Evolutionary conservation across 2,797 vertebrate genomes (phyloP).

Genomic region (Orientallactaga sibirica): DNA sequence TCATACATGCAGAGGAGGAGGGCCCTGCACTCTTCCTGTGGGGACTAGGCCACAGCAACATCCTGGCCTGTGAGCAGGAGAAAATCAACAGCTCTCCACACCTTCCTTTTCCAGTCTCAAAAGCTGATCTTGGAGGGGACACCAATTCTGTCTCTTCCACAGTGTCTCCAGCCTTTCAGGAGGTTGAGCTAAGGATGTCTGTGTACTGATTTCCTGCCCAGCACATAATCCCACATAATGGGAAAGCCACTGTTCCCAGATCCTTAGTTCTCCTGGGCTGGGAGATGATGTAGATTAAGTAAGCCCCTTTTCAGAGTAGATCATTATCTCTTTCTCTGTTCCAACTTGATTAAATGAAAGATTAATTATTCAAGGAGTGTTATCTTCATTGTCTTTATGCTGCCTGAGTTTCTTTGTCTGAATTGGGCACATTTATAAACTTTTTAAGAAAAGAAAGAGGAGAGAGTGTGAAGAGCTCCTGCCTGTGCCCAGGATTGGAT

Average conservation of each 20-base stretch:
- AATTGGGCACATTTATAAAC: no score
- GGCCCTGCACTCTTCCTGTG: background rate
- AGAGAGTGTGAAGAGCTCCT: no score
- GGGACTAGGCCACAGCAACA: rapidly evolving
- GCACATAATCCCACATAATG: background rate
- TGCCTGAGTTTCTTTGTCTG: background rate
- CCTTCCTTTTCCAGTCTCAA: background rate
- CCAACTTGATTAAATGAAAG: background rate
- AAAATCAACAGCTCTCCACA: background rate
- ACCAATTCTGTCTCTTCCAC: background rate
- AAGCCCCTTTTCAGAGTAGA: background rate
- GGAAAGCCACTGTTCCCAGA: background rate
- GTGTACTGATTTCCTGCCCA: background rate
- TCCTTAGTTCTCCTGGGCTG: background rate
- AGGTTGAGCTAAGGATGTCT: background rate
- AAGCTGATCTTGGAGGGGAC: background rate
- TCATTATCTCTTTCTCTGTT: background rate
- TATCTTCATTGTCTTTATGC: background rate
- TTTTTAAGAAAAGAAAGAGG: no score
- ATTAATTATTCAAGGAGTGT: background rate
- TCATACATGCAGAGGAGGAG: rapidly evolving
- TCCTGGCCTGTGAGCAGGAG: background rate
- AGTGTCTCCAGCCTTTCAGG: background rate
- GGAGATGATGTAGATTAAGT: no score
- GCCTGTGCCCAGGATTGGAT: no score